These are phyloP conservation scores for Stomatorhinus walkeri DNA, from an alignment of 2,797 vertebrate species.

Conservation along the genomic window DNA sequence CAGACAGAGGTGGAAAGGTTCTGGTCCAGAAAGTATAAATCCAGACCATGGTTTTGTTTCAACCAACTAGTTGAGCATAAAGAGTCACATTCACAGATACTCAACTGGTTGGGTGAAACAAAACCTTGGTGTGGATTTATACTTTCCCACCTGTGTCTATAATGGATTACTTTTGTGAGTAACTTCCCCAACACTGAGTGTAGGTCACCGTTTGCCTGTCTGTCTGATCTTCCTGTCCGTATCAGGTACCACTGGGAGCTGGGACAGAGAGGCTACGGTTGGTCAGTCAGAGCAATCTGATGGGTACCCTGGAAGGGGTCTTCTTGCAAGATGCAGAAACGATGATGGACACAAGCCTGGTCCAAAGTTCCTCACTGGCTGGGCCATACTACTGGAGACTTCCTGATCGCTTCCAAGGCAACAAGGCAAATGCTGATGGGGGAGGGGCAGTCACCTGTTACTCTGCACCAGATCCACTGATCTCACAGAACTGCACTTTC, in stretches of 20 bases:
- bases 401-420: slow-evolving; percentile 68
- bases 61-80: background rate
- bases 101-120: background rate
- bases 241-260: slow-evolving; percentile 58
- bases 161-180: background rate
- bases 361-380: slow-evolving; percentile 49
- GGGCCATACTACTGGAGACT: slow-evolving; percentile 84
- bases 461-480: background rate
- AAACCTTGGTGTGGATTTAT: background rate
- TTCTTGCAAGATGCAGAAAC: slow-evolving; percentile 64
- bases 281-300: slow-evolving; percentile 72
- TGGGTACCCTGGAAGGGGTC: slow-evolving; percentile 68
- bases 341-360: slow-evolving; percentile 63
- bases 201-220: background rate
- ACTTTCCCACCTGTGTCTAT: background rate
- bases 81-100: background rate
- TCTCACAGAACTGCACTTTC: background rate
- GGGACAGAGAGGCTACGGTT: slow-evolving; percentile 54
- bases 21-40: background rate
- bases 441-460: background rate
- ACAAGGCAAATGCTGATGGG: slow-evolving; percentile 61
- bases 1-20: background rate
- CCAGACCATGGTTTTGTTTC: background rate
- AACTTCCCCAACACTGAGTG: background rate
- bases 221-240: background rate